Conservation (phyloP, 2,113 vertebrate genomes). For the Platysteira castanea region DNA sequence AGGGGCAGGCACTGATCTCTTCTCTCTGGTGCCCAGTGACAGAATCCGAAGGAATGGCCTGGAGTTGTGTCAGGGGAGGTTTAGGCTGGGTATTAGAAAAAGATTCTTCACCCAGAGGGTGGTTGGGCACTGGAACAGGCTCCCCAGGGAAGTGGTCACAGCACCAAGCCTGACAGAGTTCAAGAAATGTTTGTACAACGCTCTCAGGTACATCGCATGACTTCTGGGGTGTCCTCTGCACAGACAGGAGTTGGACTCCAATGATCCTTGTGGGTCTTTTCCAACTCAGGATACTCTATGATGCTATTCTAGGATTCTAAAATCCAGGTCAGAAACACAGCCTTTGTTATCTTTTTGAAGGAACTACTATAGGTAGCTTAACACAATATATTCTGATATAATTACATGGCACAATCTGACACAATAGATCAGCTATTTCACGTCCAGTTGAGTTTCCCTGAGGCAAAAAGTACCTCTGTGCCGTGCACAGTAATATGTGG, state of each 20-base stretch:
- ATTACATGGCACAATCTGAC: neutral
- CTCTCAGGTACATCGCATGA: neutral
- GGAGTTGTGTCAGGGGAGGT: neutral
- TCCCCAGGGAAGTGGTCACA: neutral
- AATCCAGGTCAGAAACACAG: neutral
- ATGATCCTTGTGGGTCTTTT: neutral
- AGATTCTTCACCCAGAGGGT: neutral
- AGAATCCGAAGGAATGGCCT: accelerated
- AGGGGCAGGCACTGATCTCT: neutral
- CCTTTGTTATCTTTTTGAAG: neutral
- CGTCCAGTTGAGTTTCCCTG: neutral
- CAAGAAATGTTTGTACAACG: neutral
- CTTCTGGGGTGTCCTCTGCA: neutral
- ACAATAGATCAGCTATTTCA: neutral
- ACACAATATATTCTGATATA: neutral
- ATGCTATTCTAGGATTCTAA: neutral
- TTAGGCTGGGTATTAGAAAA: neutral
- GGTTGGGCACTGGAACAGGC: no score
- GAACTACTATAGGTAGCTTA: neutral
- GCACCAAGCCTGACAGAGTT: neutral
- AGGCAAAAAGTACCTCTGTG: neutral
- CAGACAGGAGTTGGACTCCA: neutral
- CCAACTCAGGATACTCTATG: neutral
- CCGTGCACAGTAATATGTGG: neutral
- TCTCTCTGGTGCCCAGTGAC: neutral